Base-by-base conservation (phyloP, 1,140 invertebrate species). In the Temnothorax longispinosus region DNA sequence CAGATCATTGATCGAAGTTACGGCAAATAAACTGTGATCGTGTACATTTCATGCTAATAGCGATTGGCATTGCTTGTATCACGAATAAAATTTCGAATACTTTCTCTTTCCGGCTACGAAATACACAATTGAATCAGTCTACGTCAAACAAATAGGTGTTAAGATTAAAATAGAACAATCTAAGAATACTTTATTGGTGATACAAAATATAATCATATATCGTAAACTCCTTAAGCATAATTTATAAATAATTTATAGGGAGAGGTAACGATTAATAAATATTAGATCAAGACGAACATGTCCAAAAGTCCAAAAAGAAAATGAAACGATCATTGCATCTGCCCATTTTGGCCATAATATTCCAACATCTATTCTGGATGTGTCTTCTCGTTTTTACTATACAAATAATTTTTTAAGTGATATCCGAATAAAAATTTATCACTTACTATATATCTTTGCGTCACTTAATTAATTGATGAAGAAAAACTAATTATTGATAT, bases 211-310 rank as follows among this genome's bases (percentile, higher is more conserved):
- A n/a, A 32, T 35, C 1, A 56, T 74, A 52, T 11, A 54, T 35
- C 11, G 18, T 81, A 65, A 80, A 84, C 4, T 82, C n/a, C 32
- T 84, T 74, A 71, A 52, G 11, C 38, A 38, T 78, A 60, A 69
- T 78, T 64, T 77, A 86, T 90, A 90, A 91, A 90, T 87, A 84
- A 86, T 35, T 52, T 52, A 62, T 72, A 82, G 41, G 80, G 11
- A 69, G 27, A 86, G 27, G 69, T 81, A 72, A 44, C 62, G 18
- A 89, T 65, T 84, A 89, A 91, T 90, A 90, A 92, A 91, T 89
- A 87, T 75, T 35, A 91, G 21, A 72, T 86, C 44, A 27, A 86
- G 32, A 50, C 54, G 15, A 62, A n/a, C 58, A 27, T 65, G 7
- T 52, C 50, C 41, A 18, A 32, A 32, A 50, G 5, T 35, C n/a